Base-by-base conservation (phyloP, 1,140 invertebrate species). In the Macrosteles quadrilineatus region DNA sequence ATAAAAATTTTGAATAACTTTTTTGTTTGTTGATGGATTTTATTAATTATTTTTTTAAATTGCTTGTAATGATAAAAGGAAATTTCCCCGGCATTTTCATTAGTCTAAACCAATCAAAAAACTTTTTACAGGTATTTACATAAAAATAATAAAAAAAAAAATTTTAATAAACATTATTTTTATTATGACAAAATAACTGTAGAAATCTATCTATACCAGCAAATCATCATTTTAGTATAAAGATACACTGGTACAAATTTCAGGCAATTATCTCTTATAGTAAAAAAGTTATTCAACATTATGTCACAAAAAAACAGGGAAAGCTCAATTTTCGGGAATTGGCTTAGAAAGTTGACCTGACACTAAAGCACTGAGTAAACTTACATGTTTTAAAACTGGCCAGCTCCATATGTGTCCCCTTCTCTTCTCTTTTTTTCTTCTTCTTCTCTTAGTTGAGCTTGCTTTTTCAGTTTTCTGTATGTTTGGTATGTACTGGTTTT, bases 1-100 rank as follows among this genome's bases (percentile, higher is more conserved):
- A 9, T 30, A 30, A 64, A 29, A 29, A 25, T 11, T 29, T 19
- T 29, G 19, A 31, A 31, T 64, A 29, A 25, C 12, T 25, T 68
- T n/a, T 53, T 65, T 53, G 12, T 47, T 17, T 47, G 12, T n/a
- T 21, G 9, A 17, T 50, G 31, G 11, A 67, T 11, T 67, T 29
- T 21, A 62, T 25, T 63, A 59, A 17, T 21, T 4, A 29, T 21
- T 68, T 30, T 55, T 59, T 68, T 68, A n/a, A n/a, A 43, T 57
- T 68, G 40, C 30, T 40, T 55, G n/a, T n/a, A n/a, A n/a, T n/a
- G n/a, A n/a, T n/a, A n/a, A n/a, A n/a, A n/a, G n/a, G n/a, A n/a
- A n/a, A 30, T 47, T 55, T 36, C 50, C 9, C 45, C 6, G 17
- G 6, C 17, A 40, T 6, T 9, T 40, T 6, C 36, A 40, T 40